A percentile compares a stretch with the other conserved stretches of the same genome.
These are phyloP conservation scores for Anagrus nilaparvatae DNA, from an alignment of 1,140 invertebrate species.

Conservation along the genomic window DNA sequence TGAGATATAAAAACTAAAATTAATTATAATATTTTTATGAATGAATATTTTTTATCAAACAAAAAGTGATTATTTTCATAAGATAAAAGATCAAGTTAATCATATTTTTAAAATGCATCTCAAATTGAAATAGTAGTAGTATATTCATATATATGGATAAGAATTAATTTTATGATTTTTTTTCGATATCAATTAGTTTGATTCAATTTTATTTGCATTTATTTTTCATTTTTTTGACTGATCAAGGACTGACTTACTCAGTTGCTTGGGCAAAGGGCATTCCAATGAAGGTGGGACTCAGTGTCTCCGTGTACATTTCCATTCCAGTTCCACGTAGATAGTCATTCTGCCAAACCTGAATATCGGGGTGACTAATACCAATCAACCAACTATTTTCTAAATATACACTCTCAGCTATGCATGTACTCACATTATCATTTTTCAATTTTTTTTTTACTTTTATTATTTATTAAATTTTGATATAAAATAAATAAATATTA, in stretches of 20 bases:
- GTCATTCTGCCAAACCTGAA: slow-evolving; percentile 96
- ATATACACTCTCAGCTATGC: slow-evolving; percentile 37
- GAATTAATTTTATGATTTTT: slow-evolving; percentile 8
- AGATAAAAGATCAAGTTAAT: too few relatives aligned
- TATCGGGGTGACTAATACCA: slow-evolving; percentile 73
- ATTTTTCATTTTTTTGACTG: too few relatives aligned
- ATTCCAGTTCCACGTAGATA: slow-evolving; percentile 96
- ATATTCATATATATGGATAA: too few relatives aligned
- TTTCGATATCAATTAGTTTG: not conserved
- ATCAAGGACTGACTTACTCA: slow-evolving; percentile 76
- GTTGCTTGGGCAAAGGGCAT: slow-evolving; percentile 95
- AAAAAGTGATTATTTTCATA: too few relatives aligned
- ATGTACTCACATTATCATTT: slow-evolving; percentile 28
- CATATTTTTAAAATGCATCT: too few relatives aligned
- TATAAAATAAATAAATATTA: too few relatives aligned
- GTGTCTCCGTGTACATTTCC: slow-evolving; percentile 99
- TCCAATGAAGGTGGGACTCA: slow-evolving; percentile 92
- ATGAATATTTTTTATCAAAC: too few relatives aligned
- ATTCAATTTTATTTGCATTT: not conserved
- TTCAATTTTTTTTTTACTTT: too few relatives aligned
- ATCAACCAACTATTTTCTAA: slow-evolving; percentile 45
- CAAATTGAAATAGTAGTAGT: too few relatives aligned
- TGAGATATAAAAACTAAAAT: too few relatives aligned
- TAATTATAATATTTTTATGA: too few relatives aligned
- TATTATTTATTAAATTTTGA: too few relatives aligned